Evolutionary conservation across 2,113 vertebrate species (phyloP), one percentile per base, ranked within the genome.

Genomic region (Dromas ardeola): DNA sequence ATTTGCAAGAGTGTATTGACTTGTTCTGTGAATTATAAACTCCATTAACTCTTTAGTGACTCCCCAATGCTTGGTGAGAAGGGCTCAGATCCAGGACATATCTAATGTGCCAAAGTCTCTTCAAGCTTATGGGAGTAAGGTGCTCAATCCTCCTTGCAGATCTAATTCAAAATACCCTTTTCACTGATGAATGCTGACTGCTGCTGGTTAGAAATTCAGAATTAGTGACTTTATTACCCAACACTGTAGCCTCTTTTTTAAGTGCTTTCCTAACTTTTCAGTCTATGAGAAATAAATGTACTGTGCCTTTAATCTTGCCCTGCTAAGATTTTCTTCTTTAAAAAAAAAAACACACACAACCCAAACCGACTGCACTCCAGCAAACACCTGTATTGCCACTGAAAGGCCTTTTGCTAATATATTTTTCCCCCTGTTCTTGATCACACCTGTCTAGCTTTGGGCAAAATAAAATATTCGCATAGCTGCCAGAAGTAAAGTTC

Each of bases 401-500:
- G 93, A 97, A 92, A 95, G 91, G 73, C 66, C 90, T 88, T 95
- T 91, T 94, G 83, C 94, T 95, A 94, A 93, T 90, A 94, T 95
- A 95, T 96, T 97, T 93, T 6, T 1, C 49, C 87, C 21, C 71
- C n/a, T 11, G 17, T 52, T 95, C 80, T 93, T 96, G 83, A 93
- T 98, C 97, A 97, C 99, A 99, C 98, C 99, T 99, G 99, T 99
- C 98, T 98, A 98, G 98, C 99, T 98, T 72, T 95, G 98, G 99
- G 99, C 98, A 95, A 98, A 95, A 98, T 96, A 97, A 97, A 96
- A 97, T 94, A 95, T 93, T 97, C 95, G 67, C 88, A 56, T 80
- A 96, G 96, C 97, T 98, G 98, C 97, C 97, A 98, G 98, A 95
- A 94, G 86, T 91, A 87, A 96, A 97, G 98, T 97, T 98, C 98